Percentiles rank a stretch among this genome's conserved stretches.
phyloP scores from a whole-genome alignment of 1,140 invertebrate genomes.

The Megalopta genalis region DNA sequence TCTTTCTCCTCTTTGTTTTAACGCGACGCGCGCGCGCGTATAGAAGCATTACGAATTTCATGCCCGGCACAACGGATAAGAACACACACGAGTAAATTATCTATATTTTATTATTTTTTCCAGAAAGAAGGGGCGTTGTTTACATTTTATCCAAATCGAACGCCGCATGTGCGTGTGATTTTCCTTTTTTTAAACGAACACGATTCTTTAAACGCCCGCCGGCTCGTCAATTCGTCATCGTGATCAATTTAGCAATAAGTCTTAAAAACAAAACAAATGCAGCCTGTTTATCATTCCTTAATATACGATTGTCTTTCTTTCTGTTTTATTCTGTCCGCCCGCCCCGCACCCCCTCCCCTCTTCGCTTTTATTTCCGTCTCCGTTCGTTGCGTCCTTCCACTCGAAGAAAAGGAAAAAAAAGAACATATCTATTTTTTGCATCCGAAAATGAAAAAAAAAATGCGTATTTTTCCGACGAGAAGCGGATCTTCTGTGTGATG shows the following conservation, averaged over 20 bases:
- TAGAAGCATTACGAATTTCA: conserved; percentile 13
- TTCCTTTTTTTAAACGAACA: conserved; percentile 17
- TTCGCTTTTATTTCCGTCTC: not conserved
- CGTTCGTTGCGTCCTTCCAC: not conserved
- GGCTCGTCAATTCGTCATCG: conserved; percentile 15
- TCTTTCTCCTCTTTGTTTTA: not conserved
- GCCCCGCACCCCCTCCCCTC: no score
- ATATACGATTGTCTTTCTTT: conserved; percentile 10
- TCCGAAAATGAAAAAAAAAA: not conserved
- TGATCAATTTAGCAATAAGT: conserved; percentile 44
- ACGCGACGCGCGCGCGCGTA: not conserved
- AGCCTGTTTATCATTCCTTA: conserved; percentile 12
- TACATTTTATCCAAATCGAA: conserved; percentile 41
- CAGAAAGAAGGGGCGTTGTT: not conserved
- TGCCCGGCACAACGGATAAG: conserved; percentile 21
- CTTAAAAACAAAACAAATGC: conserved; percentile 36
- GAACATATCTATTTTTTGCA: not conserved
- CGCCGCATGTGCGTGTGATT: conserved; percentile 2
- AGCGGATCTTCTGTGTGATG: conserved; percentile 17
- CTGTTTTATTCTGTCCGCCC: not conserved
- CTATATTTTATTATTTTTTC: conserved; percentile 49
- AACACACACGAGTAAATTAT: conserved; percentile 30
- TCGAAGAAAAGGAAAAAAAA: no score
- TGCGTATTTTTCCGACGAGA: not conserved
- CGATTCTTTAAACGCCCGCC: conserved; percentile 3